Conservation (phyloP, 2,797 vertebrate genomes). For the Galaxias olidus region DNA sequence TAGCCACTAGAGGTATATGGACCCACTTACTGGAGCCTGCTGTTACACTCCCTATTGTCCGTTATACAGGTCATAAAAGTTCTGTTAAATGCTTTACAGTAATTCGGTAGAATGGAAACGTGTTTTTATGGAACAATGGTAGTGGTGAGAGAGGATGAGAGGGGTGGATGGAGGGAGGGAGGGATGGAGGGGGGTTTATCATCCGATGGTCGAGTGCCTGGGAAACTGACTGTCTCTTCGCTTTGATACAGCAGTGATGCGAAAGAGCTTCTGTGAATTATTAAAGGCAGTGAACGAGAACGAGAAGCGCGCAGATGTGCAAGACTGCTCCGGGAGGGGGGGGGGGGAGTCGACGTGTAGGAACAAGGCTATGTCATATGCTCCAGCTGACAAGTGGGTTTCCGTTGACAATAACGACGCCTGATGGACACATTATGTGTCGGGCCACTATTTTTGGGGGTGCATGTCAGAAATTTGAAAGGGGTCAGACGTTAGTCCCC, state of each 20-base stretch:
- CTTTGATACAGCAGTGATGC: slow-evolving; percentile 1
- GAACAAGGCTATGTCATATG: too few species aligned
- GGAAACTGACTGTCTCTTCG: not conserved
- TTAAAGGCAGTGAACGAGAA: not conserved
- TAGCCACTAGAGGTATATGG: too few species aligned
- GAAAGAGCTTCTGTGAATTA: slow-evolving; percentile 19
- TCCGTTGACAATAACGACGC: too few species aligned
- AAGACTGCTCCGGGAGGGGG: too few species aligned
- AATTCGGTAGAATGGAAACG: slow-evolving; percentile 19
- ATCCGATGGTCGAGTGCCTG: not conserved
- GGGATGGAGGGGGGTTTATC: not conserved
- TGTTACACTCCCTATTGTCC: slow-evolving; percentile 36
- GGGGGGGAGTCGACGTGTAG: too few species aligned
- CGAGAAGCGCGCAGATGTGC: too few species aligned
- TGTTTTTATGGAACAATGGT: slow-evolving; percentile 32
- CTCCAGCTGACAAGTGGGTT: too few species aligned
- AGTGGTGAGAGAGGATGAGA: slow-evolving; percentile 30
- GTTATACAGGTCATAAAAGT: slow-evolving; percentile 40
- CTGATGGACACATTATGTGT: too few species aligned
- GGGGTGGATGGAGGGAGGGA: not conserved
- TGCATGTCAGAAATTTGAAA: too few species aligned
- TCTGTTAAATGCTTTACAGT: slow-evolving; percentile 62
- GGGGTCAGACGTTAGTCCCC: too few species aligned
- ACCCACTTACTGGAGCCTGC: slow-evolving; percentile 47
- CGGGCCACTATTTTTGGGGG: too few species aligned